Base-by-base conservation (phyloP, 2,113 vertebrate genomes). In the Burhinus bistriatus region DNA sequence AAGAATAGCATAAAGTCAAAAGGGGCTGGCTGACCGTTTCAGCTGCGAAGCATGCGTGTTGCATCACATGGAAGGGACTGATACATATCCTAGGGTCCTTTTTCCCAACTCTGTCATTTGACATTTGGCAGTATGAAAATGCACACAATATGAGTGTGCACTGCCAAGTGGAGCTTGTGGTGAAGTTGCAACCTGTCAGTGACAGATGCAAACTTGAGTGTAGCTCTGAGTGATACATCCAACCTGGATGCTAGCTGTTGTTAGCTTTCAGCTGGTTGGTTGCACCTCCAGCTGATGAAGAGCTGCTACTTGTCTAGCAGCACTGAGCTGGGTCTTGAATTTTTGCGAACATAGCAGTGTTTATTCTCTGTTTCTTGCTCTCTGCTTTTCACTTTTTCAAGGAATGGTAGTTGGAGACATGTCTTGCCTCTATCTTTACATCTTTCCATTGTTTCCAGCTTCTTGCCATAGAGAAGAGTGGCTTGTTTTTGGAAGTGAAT, bases 171-270 rank as follows among this genome's bases (percentile, higher is more conserved):
- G 68, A 59, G 36, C 34, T 77, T 64, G 20, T 71, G 52, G 57
- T 51, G n/a, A 70, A 71, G 55, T 15, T 49, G 22, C 34, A 70
- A 30, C 15, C 30, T 38, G 29, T 72, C 9, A 9, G 44, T 42
- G 57, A 26, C 57, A 40, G 61, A 44, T 12, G 52, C 18, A 27
- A 32, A 80, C 15, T 22, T 29, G 52, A 45, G 12, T 2, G 17
- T 40, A 49, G 42, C 80, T 54, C 78, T 19, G 42, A 40, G n/a
- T 11, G 61, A 25, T 34, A 26, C 13, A 23, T 40, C 32, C n/a
- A 22, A 0, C 5, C 17, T 29, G 25, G 44, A 38, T 20, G 55
- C 3, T 49, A 32, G 34, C 29, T 0, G 0, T 7, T 87, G 40
- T 40, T 52, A 49, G 30, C 62, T 55, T 72, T 80, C 27, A 57